Conservation (phyloP, 1,140 invertebrate species). For the Diprion similis region DNA sequence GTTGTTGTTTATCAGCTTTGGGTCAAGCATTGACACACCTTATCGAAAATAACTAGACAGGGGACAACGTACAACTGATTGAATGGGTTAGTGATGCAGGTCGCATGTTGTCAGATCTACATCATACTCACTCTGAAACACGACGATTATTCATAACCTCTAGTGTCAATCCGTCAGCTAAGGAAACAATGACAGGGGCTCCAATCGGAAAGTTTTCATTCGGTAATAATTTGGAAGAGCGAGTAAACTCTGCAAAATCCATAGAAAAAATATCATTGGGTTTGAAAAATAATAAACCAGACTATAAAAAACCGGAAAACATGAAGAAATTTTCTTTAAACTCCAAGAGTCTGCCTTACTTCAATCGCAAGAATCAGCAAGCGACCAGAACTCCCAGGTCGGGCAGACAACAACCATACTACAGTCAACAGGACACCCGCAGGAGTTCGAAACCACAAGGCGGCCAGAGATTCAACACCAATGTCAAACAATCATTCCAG, state of each 20-base stretch:
- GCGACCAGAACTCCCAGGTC: constrained; percentile 5
- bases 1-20: constrained; percentile 7
- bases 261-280: not conserved
- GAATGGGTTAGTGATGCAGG: constrained; percentile 12
- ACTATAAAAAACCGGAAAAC: not conserved
- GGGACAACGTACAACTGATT: not conserved
- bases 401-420: no score
- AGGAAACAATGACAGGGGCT: constrained; percentile 3
- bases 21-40: not conserved
- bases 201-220: not conserved
- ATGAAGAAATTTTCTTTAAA: constrained; percentile 1
- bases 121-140: not conserved
- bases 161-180: not conserved
- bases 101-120: constrained; percentile 10
- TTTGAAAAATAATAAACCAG: constrained; percentile 5
- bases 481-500: not conserved
- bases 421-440: no score
- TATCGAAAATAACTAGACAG: not conserved
- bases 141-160: not conserved
- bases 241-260: not conserved
- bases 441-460: not conserved
- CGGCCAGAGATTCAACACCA: not conserved
- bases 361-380: not conserved
- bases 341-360: constrained; percentile 12
- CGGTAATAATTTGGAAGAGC: not conserved